Evolutionary conservation across 2,113 vertebrate species (phyloP).

Genomic region (Ardeotis arabs): DNA sequence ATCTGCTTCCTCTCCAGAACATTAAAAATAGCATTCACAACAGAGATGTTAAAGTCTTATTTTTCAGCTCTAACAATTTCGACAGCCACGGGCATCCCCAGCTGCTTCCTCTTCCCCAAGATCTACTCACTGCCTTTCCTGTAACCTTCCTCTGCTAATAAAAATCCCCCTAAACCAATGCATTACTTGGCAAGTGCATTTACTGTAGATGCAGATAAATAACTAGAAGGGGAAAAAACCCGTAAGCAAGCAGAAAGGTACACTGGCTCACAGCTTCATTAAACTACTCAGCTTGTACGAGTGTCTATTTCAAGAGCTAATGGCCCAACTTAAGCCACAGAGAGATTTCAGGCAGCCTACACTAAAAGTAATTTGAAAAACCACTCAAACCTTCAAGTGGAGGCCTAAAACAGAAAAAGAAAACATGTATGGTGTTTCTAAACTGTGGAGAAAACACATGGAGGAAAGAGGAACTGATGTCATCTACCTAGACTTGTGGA

Average conservation of each 20-base stretch:
- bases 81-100: background rate
- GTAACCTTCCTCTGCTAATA: background rate
- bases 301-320: background rate
- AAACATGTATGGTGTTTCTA: background rate
- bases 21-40: conserved; percentile 29
- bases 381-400: background rate
- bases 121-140: conserved; percentile 23
- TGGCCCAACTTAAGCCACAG: background rate
- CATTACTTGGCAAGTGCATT: background rate
- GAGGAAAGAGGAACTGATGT: too few species aligned
- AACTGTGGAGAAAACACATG: background rate
- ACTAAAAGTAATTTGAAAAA: background rate
- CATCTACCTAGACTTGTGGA: too few species aligned
- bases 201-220: background rate
- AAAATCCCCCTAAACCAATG: background rate
- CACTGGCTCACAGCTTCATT: background rate
- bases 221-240: background rate
- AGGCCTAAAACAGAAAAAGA: background rate
- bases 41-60: background rate
- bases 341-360: background rate
- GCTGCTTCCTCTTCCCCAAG: conserved; percentile 24
- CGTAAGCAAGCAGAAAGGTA: background rate
- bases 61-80: conserved; percentile 24
- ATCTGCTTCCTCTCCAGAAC: conserved; percentile 27
- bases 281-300: background rate